Conservation (phyloP, 1,140 invertebrate species). For the Aricia agestis region DNA sequence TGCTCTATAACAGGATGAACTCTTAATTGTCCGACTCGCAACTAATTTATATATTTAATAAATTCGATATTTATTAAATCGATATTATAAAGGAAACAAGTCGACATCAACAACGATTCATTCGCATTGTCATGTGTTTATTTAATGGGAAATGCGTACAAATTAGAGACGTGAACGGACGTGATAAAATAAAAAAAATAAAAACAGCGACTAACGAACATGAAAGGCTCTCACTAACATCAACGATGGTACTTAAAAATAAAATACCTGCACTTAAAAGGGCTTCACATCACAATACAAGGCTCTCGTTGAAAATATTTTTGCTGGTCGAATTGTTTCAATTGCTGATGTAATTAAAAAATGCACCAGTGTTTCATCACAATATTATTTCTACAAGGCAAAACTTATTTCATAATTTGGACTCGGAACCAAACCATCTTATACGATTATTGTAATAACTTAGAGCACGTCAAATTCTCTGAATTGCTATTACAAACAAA, state of each 20-base stretch:
- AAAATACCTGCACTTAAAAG: not conserved
- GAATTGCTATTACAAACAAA: not conserved
- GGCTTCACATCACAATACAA: not conserved
- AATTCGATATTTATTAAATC: too few relatives aligned
- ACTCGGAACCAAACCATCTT: too few relatives aligned
- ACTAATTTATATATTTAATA: too few relatives aligned
- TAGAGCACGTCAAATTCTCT: not conserved
- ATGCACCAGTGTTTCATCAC: too few relatives aligned
- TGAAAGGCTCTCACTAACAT: not conserved
- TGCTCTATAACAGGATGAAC: too few relatives aligned
- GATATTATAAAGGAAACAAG: not conserved
- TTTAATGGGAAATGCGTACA: not conserved
- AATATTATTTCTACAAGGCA: too few relatives aligned
- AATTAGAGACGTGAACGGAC: not conserved
- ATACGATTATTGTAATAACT: too few relatives aligned
- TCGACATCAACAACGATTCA: not conserved
- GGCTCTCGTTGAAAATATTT: not conserved
- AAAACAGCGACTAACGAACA: not conserved
- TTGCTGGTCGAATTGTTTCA: not conserved
- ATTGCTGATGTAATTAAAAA: not conserved
- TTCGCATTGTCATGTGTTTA: not conserved
- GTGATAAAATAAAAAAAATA: conserved; percentile 8
- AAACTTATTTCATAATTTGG: too few relatives aligned
- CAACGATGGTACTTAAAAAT: not conserved
- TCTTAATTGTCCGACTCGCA: too few relatives aligned